phyloP scores from a whole-genome alignment of 2,797 vertebrate species.

The Rhabdophis nuchalis region DNA sequence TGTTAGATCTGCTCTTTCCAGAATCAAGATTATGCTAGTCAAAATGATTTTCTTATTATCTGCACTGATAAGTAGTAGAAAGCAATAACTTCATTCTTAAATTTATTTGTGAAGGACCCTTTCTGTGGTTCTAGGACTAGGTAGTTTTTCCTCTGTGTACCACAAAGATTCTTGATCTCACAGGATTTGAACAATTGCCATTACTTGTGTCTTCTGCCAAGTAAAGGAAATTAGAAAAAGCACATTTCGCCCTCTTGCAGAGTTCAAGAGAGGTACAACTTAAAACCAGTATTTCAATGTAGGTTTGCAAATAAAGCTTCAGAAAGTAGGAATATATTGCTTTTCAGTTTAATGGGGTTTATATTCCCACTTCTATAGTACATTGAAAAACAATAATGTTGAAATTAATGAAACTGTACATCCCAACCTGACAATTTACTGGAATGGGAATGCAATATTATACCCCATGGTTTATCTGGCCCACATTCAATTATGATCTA shows the following conservation, averaged over 20 bases:
- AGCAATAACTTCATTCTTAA: background rate
- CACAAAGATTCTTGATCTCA: background rate
- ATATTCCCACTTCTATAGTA: background rate
- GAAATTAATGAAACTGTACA: background rate
- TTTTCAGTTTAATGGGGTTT: background rate
- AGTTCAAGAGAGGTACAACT: background rate
- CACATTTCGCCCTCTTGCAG: background rate
- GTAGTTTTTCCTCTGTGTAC: background rate
- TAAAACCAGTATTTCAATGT: background rate
- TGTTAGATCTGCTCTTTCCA: background rate
- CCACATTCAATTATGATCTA: background rate
- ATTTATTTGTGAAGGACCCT: background rate
- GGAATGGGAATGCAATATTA: background rate
- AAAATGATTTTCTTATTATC: background rate
- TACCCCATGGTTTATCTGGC: background rate
- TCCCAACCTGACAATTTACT: background rate
- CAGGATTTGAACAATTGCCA: background rate
- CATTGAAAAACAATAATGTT: background rate
- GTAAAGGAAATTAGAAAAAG: constrained; percentile 7
- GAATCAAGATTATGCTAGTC: background rate
- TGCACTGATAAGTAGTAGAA: background rate
- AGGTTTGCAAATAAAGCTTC: background rate
- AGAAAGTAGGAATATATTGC: background rate
- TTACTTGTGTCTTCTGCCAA: background rate
- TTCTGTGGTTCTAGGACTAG: background rate